Evolutionary conservation across 2,888 invertebrate species (phyloP), one percentile per base, ranked within the genome.

Genomic region (Diaprepes abbreviatus): DNA sequence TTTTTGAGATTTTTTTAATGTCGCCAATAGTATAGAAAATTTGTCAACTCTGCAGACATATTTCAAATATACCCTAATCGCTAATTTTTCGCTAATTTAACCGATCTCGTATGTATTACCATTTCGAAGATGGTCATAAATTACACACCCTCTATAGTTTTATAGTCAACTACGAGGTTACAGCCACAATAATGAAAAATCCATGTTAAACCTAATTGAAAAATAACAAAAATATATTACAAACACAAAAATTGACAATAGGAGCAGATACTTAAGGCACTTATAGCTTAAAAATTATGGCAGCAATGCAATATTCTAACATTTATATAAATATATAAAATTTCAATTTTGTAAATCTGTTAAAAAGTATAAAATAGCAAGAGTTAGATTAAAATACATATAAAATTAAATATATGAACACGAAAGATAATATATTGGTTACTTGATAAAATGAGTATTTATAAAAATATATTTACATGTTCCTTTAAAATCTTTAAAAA

Each of bases 221-320:
- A 54, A 54, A 19, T 54, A 54, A 54, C 54, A 35, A 54, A 54
- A 55, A 21, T 55, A 36, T 55, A 55, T 55, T 55, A 38, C 36
- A 38, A 24, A 55, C 35, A 36, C 38, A 24, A 55, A 36, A 55
- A 36, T 55, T 55, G 55, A 55, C 36, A 36, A 24, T 21, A 35
- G 19, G 35, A 54, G 14, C 28, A 7, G n/a, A 55, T 38, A 55
- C 14, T 55, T 38, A 55, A 55, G 55, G 55, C 55, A 55, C 55
- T 35, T 38, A 24, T 36, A 55, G 35, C 24, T 38, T 38, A 38
- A 12, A 24, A 6, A 21, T 12, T 55, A 55, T 55, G 55, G 55
- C 55, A 55, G 55, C 55, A 14, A 12, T n/a, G n/a, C n/a, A n/a
- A n/a, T 21, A 36, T 24, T n/a, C 2, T 55, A 38, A 38, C 21